These are phyloP conservation scores for Stenoptilia bipunctidactyla DNA, from an alignment of 2,888 invertebrate genomes.

Conservation along the genomic window DNA sequence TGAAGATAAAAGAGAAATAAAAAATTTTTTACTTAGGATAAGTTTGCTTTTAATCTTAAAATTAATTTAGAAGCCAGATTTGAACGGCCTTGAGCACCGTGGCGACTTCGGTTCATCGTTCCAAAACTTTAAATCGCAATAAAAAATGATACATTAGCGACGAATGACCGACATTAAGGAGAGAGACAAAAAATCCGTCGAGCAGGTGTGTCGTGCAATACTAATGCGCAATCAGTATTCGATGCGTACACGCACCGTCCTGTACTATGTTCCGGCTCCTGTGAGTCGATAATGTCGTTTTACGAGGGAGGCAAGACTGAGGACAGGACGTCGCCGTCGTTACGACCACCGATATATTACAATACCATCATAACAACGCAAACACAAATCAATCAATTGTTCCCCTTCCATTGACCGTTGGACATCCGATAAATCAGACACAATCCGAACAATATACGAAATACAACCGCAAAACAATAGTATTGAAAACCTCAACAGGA, in stretches of 20 bases:
- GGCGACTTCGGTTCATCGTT: constrained; percentile 47
- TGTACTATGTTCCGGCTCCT: constrained; percentile 71
- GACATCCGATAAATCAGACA: constrained; percentile 19
- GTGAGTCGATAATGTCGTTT: constrained; percentile 70
- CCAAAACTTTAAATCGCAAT: constrained; percentile 52
- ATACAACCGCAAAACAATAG: constrained; percentile 1
- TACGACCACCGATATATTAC: constrained; percentile 64
- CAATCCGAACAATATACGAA: not conserved
- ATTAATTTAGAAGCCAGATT: constrained; percentile 27
- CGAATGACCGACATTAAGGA: constrained; percentile 68
- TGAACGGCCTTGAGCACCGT: constrained; percentile 42
- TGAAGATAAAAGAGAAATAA: too few species aligned
- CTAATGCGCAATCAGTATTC: constrained; percentile 69
- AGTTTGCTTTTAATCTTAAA: constrained; percentile 4
- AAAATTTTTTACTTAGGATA: too few species aligned
- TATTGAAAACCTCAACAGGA: not conserved
- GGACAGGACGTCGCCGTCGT: constrained; percentile 71
- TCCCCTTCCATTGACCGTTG: constrained; percentile 43
- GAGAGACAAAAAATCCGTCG: constrained; percentile 57
- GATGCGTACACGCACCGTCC: constrained; percentile 59
- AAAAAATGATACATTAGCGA: constrained; percentile 60
- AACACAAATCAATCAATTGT: constrained; percentile 28
- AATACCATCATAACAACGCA: constrained; percentile 58
- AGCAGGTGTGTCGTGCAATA: constrained; percentile 67
- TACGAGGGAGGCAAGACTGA: constrained; percentile 54